Percentiles rank a stretch among this genome's conserved stretches.
phyloP scores from a whole-genome alignment of 1,140 invertebrate genomes.

The Bacillus rossius region DNA sequence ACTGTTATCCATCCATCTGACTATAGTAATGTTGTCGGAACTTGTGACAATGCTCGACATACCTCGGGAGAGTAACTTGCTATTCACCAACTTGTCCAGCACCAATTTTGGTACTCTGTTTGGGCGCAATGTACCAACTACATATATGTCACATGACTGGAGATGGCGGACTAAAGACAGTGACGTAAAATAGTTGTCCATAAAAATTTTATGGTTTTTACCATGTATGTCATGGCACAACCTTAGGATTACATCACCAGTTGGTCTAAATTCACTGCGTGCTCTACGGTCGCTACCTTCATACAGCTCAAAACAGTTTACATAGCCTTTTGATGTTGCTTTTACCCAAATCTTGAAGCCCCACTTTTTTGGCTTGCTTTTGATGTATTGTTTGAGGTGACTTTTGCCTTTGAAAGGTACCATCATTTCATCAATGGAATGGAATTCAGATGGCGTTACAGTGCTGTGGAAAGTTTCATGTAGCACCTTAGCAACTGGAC shows the following conservation, averaged over 20 bases:
- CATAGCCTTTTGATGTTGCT: conserved; percentile 25
- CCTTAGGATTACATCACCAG: conserved; percentile 30
- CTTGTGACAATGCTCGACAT: conserved; percentile 10
- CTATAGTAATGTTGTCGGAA: conserved; percentile 10
- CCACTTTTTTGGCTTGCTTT: conserved; percentile 35
- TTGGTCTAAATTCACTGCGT: conserved; percentile 29
- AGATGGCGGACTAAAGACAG: not conserved
- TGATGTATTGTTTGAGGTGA: conserved; percentile 28
- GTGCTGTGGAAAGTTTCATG: conserved; percentile 2
- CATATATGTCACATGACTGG: not conserved
- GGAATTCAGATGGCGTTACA: not conserved
- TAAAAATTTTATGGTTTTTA: conserved; percentile 36
- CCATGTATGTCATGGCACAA: conserved; percentile 19
- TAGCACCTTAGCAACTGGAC: not conserved
- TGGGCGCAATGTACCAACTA: not conserved
- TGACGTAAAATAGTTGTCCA: conserved; percentile 37
- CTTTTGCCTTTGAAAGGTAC: conserved; percentile 25
- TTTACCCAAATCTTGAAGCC: conserved; percentile 25
- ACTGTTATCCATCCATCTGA: conserved; percentile 15
- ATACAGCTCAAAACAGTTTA: conserved; percentile 34
- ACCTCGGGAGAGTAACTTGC: conserved; percentile 7
- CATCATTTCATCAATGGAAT: conserved; percentile 22
- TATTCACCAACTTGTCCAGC: no score
- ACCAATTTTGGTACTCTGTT: not conserved
- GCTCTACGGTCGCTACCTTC: conserved; percentile 23